These are phyloP conservation scores for Odobenus rosmarus DNA, from an alignment of 2,113 vertebrate species.

Conservation along the genomic window DNA sequence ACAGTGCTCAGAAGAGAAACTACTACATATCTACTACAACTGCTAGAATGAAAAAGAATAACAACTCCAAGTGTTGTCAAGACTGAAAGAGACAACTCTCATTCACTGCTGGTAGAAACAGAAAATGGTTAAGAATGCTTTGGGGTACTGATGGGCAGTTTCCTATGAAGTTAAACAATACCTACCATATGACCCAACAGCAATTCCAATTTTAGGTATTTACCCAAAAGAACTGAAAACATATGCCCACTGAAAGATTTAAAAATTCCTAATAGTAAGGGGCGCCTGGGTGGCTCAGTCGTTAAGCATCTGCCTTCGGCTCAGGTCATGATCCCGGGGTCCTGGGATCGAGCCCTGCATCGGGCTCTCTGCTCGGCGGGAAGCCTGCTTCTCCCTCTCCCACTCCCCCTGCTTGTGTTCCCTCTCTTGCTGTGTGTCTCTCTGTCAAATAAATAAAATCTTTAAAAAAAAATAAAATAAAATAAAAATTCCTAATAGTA, in stretches of 20 bases:
- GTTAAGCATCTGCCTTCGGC: too few relatives aligned
- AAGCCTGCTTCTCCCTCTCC: too few relatives aligned
- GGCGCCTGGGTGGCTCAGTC: too few relatives aligned
- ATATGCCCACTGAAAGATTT: background rate
- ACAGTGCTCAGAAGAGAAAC: background rate
- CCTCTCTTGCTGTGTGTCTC: too few relatives aligned
- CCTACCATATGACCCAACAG: background rate
- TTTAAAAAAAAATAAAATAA: too few relatives aligned
- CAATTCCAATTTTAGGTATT: background rate
- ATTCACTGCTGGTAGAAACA: background rate
- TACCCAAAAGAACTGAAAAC: slow-evolving; percentile 11
- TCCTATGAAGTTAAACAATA: background rate
- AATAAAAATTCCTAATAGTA: background rate
- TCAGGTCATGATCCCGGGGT: too few relatives aligned
- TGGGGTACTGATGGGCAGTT: background rate
- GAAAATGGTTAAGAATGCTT: background rate
- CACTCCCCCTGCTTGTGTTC: too few relatives aligned
- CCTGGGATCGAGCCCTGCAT: too few relatives aligned
- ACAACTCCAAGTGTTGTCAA: background rate
- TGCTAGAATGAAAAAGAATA: background rate
- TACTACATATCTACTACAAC: background rate
- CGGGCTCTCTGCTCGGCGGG: too few relatives aligned
- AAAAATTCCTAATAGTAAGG: background rate
- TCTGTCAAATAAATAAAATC: too few relatives aligned
- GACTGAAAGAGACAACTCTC: slow-evolving; percentile 5